Conservation (phyloP, 2,113 vertebrate species). For the Theristicus caerulescens region DNA sequence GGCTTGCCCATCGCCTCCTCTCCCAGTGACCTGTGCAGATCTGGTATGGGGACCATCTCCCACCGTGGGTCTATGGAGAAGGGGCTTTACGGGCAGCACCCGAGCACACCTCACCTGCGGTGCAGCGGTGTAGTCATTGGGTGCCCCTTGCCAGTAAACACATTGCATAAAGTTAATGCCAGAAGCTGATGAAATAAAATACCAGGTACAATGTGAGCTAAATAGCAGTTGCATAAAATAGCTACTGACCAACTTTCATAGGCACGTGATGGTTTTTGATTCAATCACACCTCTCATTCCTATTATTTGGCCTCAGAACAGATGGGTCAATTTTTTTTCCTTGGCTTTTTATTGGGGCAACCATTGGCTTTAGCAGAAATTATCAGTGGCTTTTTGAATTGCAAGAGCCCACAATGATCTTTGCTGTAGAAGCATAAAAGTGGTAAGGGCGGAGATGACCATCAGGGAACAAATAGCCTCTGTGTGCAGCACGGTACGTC, state of each 20-base stretch:
- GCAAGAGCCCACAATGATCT: neutral
- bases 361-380: neutral
- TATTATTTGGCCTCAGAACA: neutral
- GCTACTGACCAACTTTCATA: neutral
- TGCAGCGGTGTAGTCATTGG: neutral
- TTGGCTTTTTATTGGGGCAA: neutral
- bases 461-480: neutral
- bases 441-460: neutral
- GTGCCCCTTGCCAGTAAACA: neutral
- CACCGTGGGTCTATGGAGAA: accelerated
- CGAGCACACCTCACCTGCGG: neutral
- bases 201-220: neutral
- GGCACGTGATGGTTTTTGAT: neutral
- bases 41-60: neutral
- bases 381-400: neutral
- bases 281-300: neutral
- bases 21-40: neutral
- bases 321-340: neutral
- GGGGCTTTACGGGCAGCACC: neutral
- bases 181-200: neutral
- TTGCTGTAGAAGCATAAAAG: neutral
- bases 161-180: neutral
- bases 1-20: neutral
- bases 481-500: accelerated
- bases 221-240: neutral